These are phyloP conservation scores for Callithrix jacchus DNA, from an alignment of 2,113 vertebrate species.

Conservation along the genomic window DNA sequence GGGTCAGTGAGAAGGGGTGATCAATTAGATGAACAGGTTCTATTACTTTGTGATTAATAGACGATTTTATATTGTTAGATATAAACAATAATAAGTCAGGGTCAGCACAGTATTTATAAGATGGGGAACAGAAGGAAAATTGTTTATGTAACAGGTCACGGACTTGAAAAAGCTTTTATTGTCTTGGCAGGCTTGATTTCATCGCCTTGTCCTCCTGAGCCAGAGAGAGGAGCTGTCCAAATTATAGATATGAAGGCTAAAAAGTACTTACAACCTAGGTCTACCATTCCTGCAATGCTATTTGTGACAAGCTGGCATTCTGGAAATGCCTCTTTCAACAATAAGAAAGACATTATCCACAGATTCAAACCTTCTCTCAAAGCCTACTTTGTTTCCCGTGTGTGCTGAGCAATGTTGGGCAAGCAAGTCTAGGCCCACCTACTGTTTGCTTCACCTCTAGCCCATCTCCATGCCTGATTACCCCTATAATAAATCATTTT, in stretches of 20 bases:
- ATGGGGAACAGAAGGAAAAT: slow-evolving; percentile 24
- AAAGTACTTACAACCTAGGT: not conserved
- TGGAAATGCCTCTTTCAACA: not conserved
- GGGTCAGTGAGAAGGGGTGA: not conserved
- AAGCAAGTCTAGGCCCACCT: not conserved
- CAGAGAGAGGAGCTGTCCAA: not conserved
- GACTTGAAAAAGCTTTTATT: slow-evolving; percentile 1
- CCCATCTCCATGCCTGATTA: not conserved
- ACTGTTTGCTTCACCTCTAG: not conserved
- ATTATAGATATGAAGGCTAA: not conserved
- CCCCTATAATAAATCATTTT: not conserved
- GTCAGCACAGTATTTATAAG: slow-evolving; percentile 26
- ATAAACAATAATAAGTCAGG: slow-evolving; percentile 43
- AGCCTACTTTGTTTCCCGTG: not conserved
- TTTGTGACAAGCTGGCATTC: slow-evolving; percentile 21
- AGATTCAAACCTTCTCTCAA: not conserved
- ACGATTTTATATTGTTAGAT: slow-evolving; percentile 54
- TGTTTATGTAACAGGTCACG: slow-evolving; percentile 34
- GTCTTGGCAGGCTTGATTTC: not conserved
- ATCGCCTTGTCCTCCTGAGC: not conserved
- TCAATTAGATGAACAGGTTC: slow-evolving; percentile 52
- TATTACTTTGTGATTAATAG: slow-evolving; percentile 64
- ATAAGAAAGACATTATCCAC: not conserved
- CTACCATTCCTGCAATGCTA: not conserved
- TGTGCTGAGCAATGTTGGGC: not conserved